Base-by-base conservation (phyloP, 2,888 invertebrate species). In the Oscheius sp. region DNA sequence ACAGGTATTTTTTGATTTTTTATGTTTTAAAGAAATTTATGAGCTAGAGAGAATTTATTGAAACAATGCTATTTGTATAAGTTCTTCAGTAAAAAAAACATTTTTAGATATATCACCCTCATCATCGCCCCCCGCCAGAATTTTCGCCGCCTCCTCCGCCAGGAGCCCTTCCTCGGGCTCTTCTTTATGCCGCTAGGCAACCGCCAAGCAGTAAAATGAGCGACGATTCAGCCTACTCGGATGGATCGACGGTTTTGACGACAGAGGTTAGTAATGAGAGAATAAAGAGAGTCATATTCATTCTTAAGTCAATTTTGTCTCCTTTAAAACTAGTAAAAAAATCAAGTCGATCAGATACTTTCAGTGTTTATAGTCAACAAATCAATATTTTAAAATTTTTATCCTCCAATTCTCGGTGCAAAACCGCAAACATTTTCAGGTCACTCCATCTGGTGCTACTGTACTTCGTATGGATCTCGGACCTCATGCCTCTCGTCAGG, bases 141-240 rank as follows among this genome's bases (percentile, higher is more conserved):
- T 76, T 74, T 61, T 73, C 76, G n/a, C 72, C 73, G 4, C 73
- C 75, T 26, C 73, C 75, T 28, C 74, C 78, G 6, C 72, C 73
- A 28, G 17, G 8, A 14, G 30, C n/a, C 14, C 50, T 62, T 6
- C 59, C 68, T 8, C 17, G 49, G 28, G 68, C 68, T 12, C 17
- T 69, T 17, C 51, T 61, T 38, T 66, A 68, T 20, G 62, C 72
- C 8, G 62, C 70, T 17, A 47, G 75, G 9, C 73, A 75, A 2
- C 73, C 77, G 4, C 75, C 75, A 12, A 72, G 73, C 45, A 73
- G 72, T 32, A 76, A 76, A 26, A 72, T 77, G 72, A 74, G 75
- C 36, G 81, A 81, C 64, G 81, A 81, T 64, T 80, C 80, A n/a
- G 80, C 79, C 22, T 81, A 81, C 61, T 80, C 78, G 28, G 81